Conservation (phyloP, 2,888 invertebrate genomes). For the Drosophila demipolita region DNA sequence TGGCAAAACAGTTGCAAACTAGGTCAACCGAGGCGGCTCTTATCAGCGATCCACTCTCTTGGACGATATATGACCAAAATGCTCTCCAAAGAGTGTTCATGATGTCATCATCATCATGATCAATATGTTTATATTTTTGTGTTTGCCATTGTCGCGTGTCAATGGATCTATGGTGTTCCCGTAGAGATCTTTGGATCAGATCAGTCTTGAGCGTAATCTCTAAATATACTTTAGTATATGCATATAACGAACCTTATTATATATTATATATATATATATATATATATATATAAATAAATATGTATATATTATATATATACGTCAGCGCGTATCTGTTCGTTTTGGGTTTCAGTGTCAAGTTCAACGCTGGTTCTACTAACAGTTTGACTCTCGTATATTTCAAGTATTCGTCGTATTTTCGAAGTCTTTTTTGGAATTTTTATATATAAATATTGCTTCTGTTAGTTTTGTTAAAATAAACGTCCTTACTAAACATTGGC, state of each 20-base stretch:
- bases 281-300: conserved; percentile 3
- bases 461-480: conserved; percentile 65
- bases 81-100: conserved; percentile 3
- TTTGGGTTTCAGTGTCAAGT: conserved; percentile 76
- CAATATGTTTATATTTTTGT: conserved; percentile 18
- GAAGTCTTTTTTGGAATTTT: conserved; percentile 26
- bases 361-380: conserved; percentile 56
- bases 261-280: conserved; percentile 3
- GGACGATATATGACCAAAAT: not conserved
- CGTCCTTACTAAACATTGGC: conserved; percentile 73
- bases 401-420: conserved; percentile 4
- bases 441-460: not conserved
- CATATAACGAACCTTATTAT: conserved; percentile 16
- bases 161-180: conserved; percentile 60
- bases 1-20: conserved; percentile 29
- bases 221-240: conserved; percentile 5
- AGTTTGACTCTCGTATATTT: conserved; percentile 22
- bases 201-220: conserved; percentile 28
- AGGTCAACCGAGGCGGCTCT: conserved; percentile 44
- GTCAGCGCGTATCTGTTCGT: conserved; percentile 47
- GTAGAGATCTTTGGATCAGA: conserved; percentile 26
- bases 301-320: not conserved
- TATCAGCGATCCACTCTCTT: conserved; percentile 40
- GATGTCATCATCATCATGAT: conserved; percentile 7
- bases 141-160: conserved; percentile 54